phyloP scores from a whole-genome alignment of 92 coral and sea anemone genomes.

The Epizoanthus ramosus region DNA sequence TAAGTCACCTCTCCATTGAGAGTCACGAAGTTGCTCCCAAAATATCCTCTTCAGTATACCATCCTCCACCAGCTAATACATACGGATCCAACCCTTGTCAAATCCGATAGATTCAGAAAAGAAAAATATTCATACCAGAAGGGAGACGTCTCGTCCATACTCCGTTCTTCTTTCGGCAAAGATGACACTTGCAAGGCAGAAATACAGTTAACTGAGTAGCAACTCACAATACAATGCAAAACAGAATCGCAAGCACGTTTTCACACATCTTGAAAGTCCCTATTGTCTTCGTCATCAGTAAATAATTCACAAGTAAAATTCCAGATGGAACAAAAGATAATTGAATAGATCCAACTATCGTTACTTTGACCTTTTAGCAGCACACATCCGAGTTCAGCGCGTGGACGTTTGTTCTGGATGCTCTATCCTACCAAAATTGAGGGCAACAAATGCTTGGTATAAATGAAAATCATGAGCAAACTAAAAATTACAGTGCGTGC shows the following conservation, averaged over 20 bases:
- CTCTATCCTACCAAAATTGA: too few species aligned
- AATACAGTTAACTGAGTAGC: background rate
- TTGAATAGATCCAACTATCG: background rate
- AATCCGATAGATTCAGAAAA: conserved; percentile 24
- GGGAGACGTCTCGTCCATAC: background rate
- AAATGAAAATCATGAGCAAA: too few species aligned
- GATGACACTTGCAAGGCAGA: background rate
- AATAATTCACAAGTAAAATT: conserved; percentile 28
- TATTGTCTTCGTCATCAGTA: background rate
- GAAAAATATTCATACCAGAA: background rate
- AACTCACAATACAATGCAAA: conserved; percentile 17
- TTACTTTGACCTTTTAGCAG: background rate
- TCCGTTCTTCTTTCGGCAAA: too few species aligned
- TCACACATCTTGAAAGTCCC: conserved; percentile 13
- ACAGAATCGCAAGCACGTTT: background rate
- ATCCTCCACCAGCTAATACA: conserved; percentile 13
- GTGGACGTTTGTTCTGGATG: too few species aligned
- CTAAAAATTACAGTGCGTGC: too few species aligned
- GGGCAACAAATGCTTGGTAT: too few species aligned
- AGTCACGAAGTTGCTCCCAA: conserved; percentile 15
- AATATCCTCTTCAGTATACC: conserved; percentile 3
- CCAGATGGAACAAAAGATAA: background rate
- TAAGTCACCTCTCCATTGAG: conserved; percentile 15
- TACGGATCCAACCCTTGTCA: conserved; percentile 1
- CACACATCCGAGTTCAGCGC: too few species aligned